Evolutionary conservation across 2,113 vertebrate species (phyloP).

Genomic region (Hippolais icterina): DNA sequence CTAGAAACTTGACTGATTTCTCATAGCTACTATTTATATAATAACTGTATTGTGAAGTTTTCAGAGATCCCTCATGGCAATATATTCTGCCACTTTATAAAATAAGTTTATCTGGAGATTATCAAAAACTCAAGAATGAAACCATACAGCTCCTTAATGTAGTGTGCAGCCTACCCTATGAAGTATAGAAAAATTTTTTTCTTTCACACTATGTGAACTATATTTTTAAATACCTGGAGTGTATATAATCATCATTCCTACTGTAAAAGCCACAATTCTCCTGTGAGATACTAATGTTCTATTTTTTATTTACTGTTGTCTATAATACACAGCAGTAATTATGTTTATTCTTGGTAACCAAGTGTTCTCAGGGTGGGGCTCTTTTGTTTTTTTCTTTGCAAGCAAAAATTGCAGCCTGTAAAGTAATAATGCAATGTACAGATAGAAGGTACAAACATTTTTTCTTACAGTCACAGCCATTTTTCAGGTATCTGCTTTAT

Average conservation of each 20-base stretch:
- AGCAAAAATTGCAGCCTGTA: background rate
- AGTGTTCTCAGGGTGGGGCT: background rate
- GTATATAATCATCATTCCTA: background rate
- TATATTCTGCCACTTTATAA: background rate
- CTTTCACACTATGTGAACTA: background rate
- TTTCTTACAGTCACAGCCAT: background rate
- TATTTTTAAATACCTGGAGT: background rate
- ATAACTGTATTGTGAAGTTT: conserved; percentile 16
- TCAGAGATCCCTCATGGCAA: conserved; percentile 15
- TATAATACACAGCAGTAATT: background rate
- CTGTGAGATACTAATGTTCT: background rate
- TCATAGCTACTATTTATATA: conserved; percentile 34
- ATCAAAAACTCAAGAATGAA: conserved; percentile 1
- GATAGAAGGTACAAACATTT: background rate
- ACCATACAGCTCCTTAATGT: background rate
- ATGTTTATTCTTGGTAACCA: conserved; percentile 7
- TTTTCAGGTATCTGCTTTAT: background rate
- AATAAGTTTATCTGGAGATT: conserved; percentile 32
- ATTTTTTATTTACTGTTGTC: conserved; percentile 17
- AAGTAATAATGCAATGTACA: background rate
- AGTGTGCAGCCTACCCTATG: background rate
- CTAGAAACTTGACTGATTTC: conserved; percentile 21
- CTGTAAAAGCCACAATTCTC: background rate
- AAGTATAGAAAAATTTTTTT: background rate
- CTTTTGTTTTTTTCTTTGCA: background rate